Base-by-base conservation (phyloP, 1,140 invertebrate species). In the Pectinophora gossypiella region DNA sequence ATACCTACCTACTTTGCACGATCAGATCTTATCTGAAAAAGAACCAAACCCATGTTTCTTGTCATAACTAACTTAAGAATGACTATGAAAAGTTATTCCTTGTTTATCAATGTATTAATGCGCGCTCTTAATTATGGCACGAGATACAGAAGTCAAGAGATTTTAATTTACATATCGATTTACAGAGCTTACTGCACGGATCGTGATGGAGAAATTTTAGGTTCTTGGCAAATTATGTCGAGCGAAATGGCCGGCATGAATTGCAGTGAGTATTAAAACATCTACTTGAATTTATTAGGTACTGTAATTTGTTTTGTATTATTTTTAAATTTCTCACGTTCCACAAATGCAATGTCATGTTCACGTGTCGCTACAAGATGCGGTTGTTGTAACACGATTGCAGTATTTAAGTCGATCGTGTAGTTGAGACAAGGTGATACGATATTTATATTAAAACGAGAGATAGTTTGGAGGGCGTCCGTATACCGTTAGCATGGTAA, bases 191-290 rank as follows among this genome's bases (percentile, higher is more conserved):
- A 87, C 53, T 91, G 90, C 65, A 88, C 86, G 0, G 89, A 86
- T 60, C 86, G 83, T 38, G 87, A 90, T 59, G 87, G 88, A 46
- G 65, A 69, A 35, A 86, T 87, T 48, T 77, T 91, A 23, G 87
- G 84, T 32, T 70, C 75, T 19, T 90, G 77, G 70, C 80, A 86
- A 55, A 66, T 69, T 16, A 62, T 82, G 19, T 57, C 77, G 19
- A 81, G 68, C 50, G 63, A 75, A 45, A 77, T 85, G 56, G 45
- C 27, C 16, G 68, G 61, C 35, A 85, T 90, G 64, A 87, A 88
- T 73, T 91, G 90, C 80, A 88, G 90, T 91, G 83, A 89, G 89
- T 89, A 65, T 52, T 32, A n/a, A n/a, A n/a, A n/a, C n/a, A n/a
- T n/a, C n/a, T 32, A n/a, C 27, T 12, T 32, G 1, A 3, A 3